Evolutionary conservation across 2,113 vertebrate genomes (phyloP), one percentile per base, ranked within the genome.

Genomic region (Uropsilus gracilis): DNA sequence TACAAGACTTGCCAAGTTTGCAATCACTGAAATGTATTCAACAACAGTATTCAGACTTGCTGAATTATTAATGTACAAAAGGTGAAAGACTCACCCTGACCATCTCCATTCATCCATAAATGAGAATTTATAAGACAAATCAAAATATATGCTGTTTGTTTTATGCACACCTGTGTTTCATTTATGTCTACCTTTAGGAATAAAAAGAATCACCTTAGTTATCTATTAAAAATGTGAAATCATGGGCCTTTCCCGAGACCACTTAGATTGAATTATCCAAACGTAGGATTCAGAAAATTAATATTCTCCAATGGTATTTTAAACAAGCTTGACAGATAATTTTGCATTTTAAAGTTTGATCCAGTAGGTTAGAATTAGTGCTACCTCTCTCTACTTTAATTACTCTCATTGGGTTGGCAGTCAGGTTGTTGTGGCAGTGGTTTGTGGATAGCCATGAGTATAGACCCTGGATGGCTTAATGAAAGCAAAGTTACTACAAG

Each of bases 41-140:
- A 77, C 71, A 86, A 64, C 34, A 22, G 37, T 89, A 95, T 87
- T 90, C 64, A 37, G 53, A 80, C 42, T 55, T 95, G 32, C 44
- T 95, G 91, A 94, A 94, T 97, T 96, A 97, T 94, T 88, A 93
- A 92, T 95, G 81, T 92, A 68, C 32, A 59, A 69, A 68, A 94
- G 72, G 55, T 77, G 50, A 83, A 95, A 82, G 44, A 73, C 37
- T 94, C 24, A 57, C 69, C 37, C 76, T 94, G 44, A 73, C 53
- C 57, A 68, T 64, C 61, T 92, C 88, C 73, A 78, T 88, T 97
- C 81, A 88, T 71, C 73, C 72, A 80, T 88, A 77, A 81, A 92
- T 82, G 53, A 95, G 59, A 94, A 86, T 92, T 92, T 96, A 90
- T 89, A 72, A 90, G 46, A 42, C 61, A 90, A 91, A 93, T 46